Evolutionary conservation across 2,888 invertebrate species (phyloP).

Genomic region (Chymomyza fuscimana): DNA sequence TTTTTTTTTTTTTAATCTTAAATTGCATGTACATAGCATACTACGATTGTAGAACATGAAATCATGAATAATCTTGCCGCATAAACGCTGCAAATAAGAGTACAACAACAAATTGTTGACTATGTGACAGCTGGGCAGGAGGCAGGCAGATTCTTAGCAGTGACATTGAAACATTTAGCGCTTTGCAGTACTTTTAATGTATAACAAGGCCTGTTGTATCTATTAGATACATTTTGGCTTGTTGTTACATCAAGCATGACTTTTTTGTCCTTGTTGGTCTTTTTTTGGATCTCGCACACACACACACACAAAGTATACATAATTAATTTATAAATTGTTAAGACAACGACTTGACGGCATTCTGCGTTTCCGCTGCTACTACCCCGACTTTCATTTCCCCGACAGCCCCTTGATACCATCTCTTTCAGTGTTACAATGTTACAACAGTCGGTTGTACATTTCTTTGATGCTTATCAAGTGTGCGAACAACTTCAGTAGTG

Average conservation of each 20-base stretch:
- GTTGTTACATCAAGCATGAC: neutral
- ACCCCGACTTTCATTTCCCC: neutral
- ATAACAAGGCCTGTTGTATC: slow-evolving; percentile 48
- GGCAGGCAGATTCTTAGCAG: slow-evolving; percentile 5
- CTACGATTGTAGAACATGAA: neutral
- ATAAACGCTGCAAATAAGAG: neutral
- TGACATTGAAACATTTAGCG: slow-evolving; percentile 48
- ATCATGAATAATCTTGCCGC: neutral
- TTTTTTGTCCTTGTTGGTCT: slow-evolving; percentile 22
- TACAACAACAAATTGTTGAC: neutral
- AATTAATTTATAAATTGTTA: slow-evolving; percentile 64
- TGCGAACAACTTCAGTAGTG: slow-evolving; percentile 1
- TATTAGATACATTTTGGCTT: slow-evolving; percentile 23
- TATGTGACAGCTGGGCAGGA: slow-evolving; percentile 5
- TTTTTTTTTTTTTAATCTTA: no score
- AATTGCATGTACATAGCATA: no score
- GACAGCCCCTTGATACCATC: slow-evolving; percentile 4
- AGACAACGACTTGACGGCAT: slow-evolving; percentile 37
- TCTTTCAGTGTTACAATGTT: neutral
- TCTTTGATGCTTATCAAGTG: slow-evolving; percentile 56
- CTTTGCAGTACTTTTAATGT: slow-evolving; percentile 43
- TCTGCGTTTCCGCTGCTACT: neutral
- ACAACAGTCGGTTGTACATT: slow-evolving; percentile 40
- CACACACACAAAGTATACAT: slow-evolving; percentile 48
- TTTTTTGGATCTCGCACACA: slow-evolving; percentile 30